Evolutionary conservation across 2,888 invertebrate genomes (phyloP).

Genomic region (Polietes domitor): DNA sequence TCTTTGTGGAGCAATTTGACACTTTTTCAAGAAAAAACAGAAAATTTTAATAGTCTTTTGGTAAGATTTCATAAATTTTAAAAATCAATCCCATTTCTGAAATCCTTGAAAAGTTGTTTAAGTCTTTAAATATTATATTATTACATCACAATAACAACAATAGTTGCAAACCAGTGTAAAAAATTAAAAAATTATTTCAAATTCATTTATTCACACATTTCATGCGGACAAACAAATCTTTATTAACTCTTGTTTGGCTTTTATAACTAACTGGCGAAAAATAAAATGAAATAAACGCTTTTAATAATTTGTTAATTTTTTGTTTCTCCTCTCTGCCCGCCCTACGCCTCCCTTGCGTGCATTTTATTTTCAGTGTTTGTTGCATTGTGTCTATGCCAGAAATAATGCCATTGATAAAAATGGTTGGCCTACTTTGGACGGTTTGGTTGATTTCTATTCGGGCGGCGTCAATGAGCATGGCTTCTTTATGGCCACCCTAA

Average conservation of each 20-base stretch:
- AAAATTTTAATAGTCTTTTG: too few relatives aligned
- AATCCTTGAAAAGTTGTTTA: too few relatives aligned
- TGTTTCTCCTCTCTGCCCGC: slow-evolving; percentile 9
- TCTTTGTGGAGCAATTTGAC: too few relatives aligned
- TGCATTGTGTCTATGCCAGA: slow-evolving; percentile 90
- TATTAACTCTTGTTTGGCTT: slow-evolving; percentile 5
- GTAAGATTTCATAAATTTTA: too few relatives aligned
- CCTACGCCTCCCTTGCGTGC: slow-evolving; percentile 4
- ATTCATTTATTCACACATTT: slow-evolving; percentile 22
- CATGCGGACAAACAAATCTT: background rate
- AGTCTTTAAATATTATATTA: too few relatives aligned
- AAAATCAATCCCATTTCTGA: too few relatives aligned
- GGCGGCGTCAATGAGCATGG: slow-evolving; percentile 90
- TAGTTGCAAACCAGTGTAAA: background rate
- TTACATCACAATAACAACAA: background rate
- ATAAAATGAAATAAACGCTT: slow-evolving; percentile 48
- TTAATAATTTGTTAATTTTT: slow-evolving; percentile 38
- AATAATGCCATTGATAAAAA: slow-evolving; percentile 89
- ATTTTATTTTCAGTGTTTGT: slow-evolving; percentile 82
- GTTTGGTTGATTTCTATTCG: slow-evolving; percentile 87
- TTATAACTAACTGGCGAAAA: background rate
- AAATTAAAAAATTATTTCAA: background rate
- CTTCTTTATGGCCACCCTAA: slow-evolving; percentile 88
- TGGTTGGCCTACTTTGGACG: slow-evolving; percentile 89
- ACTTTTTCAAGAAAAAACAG: too few relatives aligned